These are phyloP conservation scores for Chaetops frenatus DNA, from an alignment of 2,113 vertebrate genomes.

Conservation along the genomic window DNA sequence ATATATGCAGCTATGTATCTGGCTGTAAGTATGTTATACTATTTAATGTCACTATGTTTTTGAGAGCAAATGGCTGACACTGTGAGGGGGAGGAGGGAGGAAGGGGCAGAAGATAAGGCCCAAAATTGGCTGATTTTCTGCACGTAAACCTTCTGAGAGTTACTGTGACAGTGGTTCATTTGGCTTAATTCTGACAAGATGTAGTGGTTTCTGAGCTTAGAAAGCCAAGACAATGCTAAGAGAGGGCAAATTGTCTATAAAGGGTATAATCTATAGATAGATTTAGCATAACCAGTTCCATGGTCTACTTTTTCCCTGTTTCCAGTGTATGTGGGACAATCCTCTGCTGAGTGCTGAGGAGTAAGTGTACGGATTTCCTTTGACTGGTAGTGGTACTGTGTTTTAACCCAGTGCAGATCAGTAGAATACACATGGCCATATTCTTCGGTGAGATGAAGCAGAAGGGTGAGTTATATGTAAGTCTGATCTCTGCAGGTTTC, in stretches of 20 bases:
- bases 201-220: not conserved
- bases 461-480: not conserved
- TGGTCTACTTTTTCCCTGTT: not conserved
- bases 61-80: not conserved
- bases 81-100: not conserved
- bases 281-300: not conserved
- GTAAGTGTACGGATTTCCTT: not conserved
- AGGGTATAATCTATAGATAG: not conserved
- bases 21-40: conserved; percentile 80
- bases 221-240: not conserved
- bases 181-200: not conserved
- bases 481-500: not conserved
- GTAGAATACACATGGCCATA: not conserved
- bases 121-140: not conserved
- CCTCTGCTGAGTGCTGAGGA: not conserved
- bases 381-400: not conserved
- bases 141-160: not conserved
- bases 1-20: conserved; percentile 92
- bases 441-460: not conserved
- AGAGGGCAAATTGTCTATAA: not conserved
- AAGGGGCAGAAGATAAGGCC: not conserved
- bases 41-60: not conserved
- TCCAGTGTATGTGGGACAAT: not conserved
- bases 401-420: not conserved
- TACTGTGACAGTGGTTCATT: not conserved